Base-by-base conservation (phyloP, 2,888 invertebrate species). In the Syritta pipiens region DNA sequence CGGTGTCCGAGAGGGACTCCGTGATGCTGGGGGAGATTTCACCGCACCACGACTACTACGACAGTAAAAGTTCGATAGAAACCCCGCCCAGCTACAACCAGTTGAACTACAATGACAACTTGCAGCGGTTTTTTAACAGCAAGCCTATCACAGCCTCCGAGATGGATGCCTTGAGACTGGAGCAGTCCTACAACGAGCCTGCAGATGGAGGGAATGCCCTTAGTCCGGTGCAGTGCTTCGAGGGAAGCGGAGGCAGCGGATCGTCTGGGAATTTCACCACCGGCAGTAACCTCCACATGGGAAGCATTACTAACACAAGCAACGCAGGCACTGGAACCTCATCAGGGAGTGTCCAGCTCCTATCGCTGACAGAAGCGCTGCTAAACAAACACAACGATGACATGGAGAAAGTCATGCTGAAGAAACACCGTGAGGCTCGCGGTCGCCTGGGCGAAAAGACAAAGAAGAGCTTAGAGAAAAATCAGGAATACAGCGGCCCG, bases 11-110 rank as follows among this genome's bases (percentile, higher is more conserved):
- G 86, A 91, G 93, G 22, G 95, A 94, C 86, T 95, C 94, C 0
- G 93, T 94, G 17, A 94, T 96, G 93, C 89, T 96, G 7, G 95
- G 95, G 4, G 94, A 94, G 85, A 95, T 96, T 83, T 96, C 95
- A 0, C 95, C 95, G 0, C 95, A 95, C 86, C 94, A 95, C 84
- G 95, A 95, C 60, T 93, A 93, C 86, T 93, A 91, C 83, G 94
- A 94, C 84, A 93, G 94, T 88, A 94, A 94, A 87, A 93, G 94
- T 7, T 94, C 95, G 20, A 92, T 93, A 0, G 95, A 93, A 84
- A 94, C 95, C 0, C 94, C 93, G 0, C 92, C 95, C 4, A 96
- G 94, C 85, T 96, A 96, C 89, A 94, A 93, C 84, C 95, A 95
- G 85, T 90, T 96, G 4, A 97, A 96, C 88, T 96, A 94, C 86